phyloP scores from a whole-genome alignment of 2,113 vertebrate genomes.

The Oncorhynchus tshawytscha region DNA sequence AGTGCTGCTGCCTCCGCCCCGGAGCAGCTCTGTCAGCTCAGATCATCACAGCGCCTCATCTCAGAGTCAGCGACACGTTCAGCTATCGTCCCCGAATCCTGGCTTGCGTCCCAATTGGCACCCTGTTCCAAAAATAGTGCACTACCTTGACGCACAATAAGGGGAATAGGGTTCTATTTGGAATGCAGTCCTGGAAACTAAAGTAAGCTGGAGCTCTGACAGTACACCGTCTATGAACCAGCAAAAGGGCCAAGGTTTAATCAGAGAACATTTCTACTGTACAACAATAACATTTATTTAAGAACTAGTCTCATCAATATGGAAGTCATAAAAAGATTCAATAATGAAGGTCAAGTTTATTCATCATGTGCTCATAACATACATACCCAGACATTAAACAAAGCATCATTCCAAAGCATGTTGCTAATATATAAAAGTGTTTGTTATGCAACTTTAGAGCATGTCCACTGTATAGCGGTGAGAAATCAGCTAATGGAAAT shows the following conservation, averaged over 20 bases:
- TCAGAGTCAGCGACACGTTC: conserved; percentile 37
- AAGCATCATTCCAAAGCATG: neutral
- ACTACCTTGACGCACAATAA: no score
- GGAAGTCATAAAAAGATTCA: neutral
- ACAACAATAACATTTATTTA: neutral
- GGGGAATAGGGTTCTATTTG: no score
- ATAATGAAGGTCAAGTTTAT: conserved; percentile 19
- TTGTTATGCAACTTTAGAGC: neutral
- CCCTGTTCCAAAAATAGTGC: no score
- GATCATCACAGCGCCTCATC: conserved; percentile 36
- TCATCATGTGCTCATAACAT: neutral
- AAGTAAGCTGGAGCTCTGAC: neutral
- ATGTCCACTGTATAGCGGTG: neutral
- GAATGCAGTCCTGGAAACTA: no score
- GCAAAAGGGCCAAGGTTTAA: neutral
- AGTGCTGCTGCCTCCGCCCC: neutral
- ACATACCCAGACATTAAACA: conserved; percentile 1
- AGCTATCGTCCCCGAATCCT: neutral
- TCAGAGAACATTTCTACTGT: neutral
- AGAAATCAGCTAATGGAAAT: neutral
- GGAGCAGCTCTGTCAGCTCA: conserved; percentile 11
- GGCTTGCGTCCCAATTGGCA: no score
- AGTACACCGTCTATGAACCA: no score
- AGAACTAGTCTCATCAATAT: neutral
- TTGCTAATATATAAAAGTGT: conserved; percentile 2